phyloP scores from a whole-genome alignment of 2,888 invertebrate species.

The Tenthredo amoena region DNA sequence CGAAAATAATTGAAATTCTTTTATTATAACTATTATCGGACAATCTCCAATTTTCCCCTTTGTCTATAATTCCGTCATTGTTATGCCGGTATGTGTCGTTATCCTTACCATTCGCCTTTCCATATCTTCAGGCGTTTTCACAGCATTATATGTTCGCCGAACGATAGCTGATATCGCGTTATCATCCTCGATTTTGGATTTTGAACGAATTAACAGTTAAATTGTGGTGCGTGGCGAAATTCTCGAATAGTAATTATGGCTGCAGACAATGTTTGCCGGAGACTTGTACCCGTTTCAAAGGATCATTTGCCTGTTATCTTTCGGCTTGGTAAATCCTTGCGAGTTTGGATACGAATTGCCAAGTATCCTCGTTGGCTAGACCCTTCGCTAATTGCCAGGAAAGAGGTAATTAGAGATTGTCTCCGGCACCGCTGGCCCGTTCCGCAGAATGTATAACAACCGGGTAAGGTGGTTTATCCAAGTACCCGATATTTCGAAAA shows the following conservation, averaged over 20 bases:
- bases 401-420: conserved; percentile 29
- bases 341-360: conserved; percentile 25
- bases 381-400: conserved; percentile 25
- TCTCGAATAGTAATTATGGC: conserved; percentile 2
- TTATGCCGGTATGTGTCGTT: not conserved
- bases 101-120: not conserved
- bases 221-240: not conserved
- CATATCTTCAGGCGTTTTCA: not conserved
- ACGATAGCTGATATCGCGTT: not conserved
- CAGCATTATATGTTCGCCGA: not conserved
- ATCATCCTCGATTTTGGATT: not conserved
- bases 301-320: conserved; percentile 20
- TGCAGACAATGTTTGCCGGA: conserved; percentile 1
- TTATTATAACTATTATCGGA: not conserved
- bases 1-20: not conserved
- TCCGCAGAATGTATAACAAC: not conserved
- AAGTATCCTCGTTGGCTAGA: conserved; percentile 9
- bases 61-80: not conserved
- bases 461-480: not conserved
- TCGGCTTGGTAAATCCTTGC: conserved; percentile 3
- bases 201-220: not conserved
- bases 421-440: not conserved
- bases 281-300: conserved; percentile 26
- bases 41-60: not conserved
- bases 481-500: not conserved